phyloP scores from a whole-genome alignment of 1,140 invertebrate species.

The Arion vulgaris region DNA sequence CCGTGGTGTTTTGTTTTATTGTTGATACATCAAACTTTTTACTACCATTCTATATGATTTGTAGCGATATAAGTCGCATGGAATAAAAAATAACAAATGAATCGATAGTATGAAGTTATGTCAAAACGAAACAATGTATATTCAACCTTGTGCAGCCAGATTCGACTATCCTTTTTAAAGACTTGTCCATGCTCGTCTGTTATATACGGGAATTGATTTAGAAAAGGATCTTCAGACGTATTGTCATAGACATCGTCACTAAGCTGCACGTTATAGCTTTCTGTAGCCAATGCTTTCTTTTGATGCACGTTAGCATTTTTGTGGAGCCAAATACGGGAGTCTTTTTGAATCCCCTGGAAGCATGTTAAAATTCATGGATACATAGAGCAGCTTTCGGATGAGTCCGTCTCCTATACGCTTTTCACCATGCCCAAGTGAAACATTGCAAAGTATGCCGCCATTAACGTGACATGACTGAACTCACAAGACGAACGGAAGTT shows the following conservation, averaged over 20 bases:
- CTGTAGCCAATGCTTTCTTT: slow-evolving; percentile 4
- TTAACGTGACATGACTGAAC: not conserved
- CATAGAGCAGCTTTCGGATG: no score
- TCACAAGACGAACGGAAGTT: not conserved
- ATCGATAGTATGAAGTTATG: no score
- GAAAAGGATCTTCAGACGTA: not conserved
- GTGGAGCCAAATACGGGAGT: slow-evolving; percentile 29
- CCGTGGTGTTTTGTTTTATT: no score
- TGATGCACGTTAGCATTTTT: slow-evolving; percentile 16
- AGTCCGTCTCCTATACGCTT: not conserved
- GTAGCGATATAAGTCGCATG: no score
- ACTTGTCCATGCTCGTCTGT: slow-evolving; percentile 7
- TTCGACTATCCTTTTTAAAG: slow-evolving; percentile 33
- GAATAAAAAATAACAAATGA: no score
- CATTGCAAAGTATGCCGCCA: not conserved
- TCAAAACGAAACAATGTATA: no score
- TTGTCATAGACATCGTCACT: not conserved
- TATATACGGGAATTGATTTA: not conserved
- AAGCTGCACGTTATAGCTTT: not conserved
- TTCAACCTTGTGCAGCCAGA: slow-evolving; percentile 30
- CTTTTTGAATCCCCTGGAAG: slow-evolving; percentile 39
- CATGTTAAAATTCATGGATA: slow-evolving; percentile 1
- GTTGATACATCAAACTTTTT: no score
- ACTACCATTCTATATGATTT: no score
- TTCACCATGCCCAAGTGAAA: not conserved